Evolutionary conservation across 2,888 invertebrate species (phyloP).

Genomic region (Leptarthrus brevirostris): DNA sequence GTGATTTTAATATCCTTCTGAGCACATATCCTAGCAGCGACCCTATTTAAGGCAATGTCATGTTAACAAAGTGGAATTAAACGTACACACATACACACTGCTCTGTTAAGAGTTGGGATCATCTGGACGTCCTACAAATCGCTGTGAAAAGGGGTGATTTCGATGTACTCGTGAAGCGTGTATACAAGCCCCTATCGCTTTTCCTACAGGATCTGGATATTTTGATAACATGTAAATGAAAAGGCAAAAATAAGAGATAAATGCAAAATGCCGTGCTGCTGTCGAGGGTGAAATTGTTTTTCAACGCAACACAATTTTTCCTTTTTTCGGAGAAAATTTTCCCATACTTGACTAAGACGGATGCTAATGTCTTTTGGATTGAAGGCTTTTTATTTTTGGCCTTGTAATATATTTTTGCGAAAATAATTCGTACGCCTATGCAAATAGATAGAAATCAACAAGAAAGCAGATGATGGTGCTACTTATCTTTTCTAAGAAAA

Average conservation of each 20-base stretch:
- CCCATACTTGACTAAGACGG: too few species aligned
- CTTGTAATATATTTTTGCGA: too few species aligned
- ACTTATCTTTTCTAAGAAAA: too few species aligned
- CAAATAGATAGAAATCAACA: too few species aligned
- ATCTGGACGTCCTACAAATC: conserved; percentile 29
- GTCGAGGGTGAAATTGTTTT: neutral
- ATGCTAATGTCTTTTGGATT: too few species aligned
- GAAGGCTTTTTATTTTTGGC: too few species aligned
- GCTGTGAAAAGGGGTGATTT: conserved; percentile 6
- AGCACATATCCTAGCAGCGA: conserved; percentile 36
- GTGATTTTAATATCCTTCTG: conserved; percentile 43
- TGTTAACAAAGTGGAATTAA: conserved; percentile 44
- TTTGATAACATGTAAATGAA: conserved; percentile 20
- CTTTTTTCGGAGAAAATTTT: too few species aligned
- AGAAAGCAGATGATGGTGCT: too few species aligned
- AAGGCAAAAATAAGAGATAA: neutral
- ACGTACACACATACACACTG: neutral
- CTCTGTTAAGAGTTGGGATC: neutral
- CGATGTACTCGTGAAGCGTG: conserved; percentile 7
- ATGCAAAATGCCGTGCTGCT: neutral
- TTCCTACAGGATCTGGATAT: neutral
- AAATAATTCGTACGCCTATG: too few species aligned
- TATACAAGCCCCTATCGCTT: conserved; percentile 1
- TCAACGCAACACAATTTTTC: neutral
- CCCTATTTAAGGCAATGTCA: conserved; percentile 44